phyloP scores from a whole-genome alignment of 2,113 vertebrate species.

The Ibidorhyncha struthersii region DNA sequence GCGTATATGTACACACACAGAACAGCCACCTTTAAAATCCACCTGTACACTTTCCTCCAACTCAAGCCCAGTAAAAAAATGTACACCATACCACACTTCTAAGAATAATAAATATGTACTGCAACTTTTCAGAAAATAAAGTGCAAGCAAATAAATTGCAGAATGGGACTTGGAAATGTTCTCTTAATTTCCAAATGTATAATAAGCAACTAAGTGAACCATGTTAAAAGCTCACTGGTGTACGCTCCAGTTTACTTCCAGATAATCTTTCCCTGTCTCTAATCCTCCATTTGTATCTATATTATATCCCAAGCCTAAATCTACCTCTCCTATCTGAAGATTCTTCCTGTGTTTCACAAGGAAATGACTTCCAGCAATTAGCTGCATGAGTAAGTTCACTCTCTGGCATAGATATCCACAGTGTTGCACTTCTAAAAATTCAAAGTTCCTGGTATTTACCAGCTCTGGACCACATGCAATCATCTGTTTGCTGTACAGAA shows the following conservation, averaged over 20 bases:
- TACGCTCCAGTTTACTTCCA: background rate
- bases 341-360: background rate
- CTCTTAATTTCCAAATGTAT: background rate
- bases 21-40: background rate
- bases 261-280: background rate
- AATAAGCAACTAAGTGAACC: background rate
- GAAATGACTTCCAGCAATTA: background rate
- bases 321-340: background rate
- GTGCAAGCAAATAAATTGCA: background rate
- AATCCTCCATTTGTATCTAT: background rate
- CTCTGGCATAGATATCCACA: background rate
- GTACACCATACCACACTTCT: background rate
- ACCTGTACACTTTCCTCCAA: background rate
- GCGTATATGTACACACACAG: fast-evolving
- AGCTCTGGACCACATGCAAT: background rate
- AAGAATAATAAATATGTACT: background rate
- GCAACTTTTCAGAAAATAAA: background rate
- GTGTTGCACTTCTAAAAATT: background rate
- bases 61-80: background rate
- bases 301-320: background rate
- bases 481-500: background rate
- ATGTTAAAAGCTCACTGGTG: background rate
- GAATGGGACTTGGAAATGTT: background rate
- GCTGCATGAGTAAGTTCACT: background rate
- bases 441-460: background rate